A percentile compares a stretch with the other conserved stretches of the same genome.
phyloP scores from a whole-genome alignment of 1,140 invertebrate genomes.

The Babylonia areolata region DNA sequence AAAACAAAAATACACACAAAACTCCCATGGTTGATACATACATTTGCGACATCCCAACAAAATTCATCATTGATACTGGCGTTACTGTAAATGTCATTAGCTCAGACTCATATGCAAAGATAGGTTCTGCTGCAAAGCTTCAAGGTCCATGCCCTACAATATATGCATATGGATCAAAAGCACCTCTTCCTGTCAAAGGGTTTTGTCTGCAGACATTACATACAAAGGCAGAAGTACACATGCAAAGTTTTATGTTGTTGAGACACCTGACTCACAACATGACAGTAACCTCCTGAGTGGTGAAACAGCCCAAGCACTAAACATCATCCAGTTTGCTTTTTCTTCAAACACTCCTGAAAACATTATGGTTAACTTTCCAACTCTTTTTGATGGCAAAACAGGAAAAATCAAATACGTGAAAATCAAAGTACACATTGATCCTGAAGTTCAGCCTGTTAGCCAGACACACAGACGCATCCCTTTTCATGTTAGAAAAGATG shows the following conservation, averaged over 20 bases:
- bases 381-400: neutral
- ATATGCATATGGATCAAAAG: too few relatives aligned
- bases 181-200: too few relatives aligned
- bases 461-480: constrained; percentile 38
- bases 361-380: neutral
- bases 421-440: constrained; percentile 12
- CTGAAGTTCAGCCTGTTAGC: constrained; percentile 22
- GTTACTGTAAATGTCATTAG: too few relatives aligned
- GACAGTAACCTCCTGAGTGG: neutral
- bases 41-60: too few relatives aligned
- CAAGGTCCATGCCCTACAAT: too few relatives aligned
- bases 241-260: neutral
- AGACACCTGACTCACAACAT: neutral
- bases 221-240: neutral
- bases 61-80: too few relatives aligned
- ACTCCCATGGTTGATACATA: too few relatives aligned
- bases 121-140: too few relatives aligned
- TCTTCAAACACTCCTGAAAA: neutral
- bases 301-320: neutral
- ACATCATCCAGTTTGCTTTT: neutral
- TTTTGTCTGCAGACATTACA: neutral
- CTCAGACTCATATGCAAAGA: too few relatives aligned
- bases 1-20: too few relatives aligned
- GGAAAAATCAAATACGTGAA: neutral
- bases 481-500: constrained; percentile 34